Base-by-base conservation (phyloP, 2,888 invertebrate species). In the Trisateles emortualis region DNA sequence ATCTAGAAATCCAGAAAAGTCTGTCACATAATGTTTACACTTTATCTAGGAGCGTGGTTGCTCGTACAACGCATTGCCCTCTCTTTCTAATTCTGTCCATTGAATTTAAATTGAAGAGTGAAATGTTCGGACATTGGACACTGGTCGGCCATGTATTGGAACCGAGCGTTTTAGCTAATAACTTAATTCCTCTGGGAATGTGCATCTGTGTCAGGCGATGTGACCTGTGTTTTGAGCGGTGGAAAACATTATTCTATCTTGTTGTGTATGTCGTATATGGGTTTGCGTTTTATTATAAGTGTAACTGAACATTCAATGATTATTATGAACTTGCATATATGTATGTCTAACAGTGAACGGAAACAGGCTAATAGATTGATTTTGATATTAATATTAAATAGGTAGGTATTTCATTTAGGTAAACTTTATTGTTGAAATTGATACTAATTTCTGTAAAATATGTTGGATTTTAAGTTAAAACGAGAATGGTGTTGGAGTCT, bases 81-180 rank as follows among this genome's bases (percentile, higher is more conserved):
- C 76, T 81, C 76, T 81, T n/a, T n/a, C 85, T 88, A 88, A 90
- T 89, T 88, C 86, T 79, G 79, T 85, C 85, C 87, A 90, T 90
- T 90, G 89, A 90, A 92, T 90, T 90, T 87, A 89, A 90, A 90
- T 91, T 85, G 86, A 87, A 86, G 89, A 85, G 88, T 87, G 84
- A 87, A 90, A 87, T 84, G 85, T 81, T 79, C 75, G 72, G 74
- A 60, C 69, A 66, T 63, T 63, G 73, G 71, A 74, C 81, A 74
- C 64, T 74, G 77, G 72, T 79, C 76, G 69, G 70, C 71, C 82
- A 77, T 80, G 86, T 84, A 88, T 84, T 81, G 83, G 80, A 76
- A 81, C 79, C 76, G 79, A 78, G 79, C 84, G 83, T 81, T 87
- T 80, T 85, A 82, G 88, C 87, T 90, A 90, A 91, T 90, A 91